Percentiles rank a stretch among this genome's conserved stretches.
These are phyloP conservation scores for Pristionchus exspectatus DNA, from an alignment of 2,888 invertebrate species.

Conservation along the genomic window DNA sequence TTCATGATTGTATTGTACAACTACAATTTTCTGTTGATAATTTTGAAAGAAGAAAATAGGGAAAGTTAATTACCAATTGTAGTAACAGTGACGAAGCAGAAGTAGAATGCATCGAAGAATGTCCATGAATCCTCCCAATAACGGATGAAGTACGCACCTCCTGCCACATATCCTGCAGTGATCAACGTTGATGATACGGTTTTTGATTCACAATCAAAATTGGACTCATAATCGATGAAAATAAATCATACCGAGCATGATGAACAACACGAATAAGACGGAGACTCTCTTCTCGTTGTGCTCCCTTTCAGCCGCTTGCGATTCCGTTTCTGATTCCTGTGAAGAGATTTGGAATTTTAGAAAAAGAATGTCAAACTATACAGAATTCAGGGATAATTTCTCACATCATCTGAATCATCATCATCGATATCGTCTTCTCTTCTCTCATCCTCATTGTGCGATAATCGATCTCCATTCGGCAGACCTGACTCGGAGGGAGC, in stretches of 20 bases:
- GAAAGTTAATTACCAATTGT: constrained; percentile 73
- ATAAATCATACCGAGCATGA: constrained; percentile 74
- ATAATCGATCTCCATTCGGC: constrained; percentile 66
- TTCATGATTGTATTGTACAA: background rate
- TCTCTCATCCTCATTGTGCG: constrained; percentile 64
- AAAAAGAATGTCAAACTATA: background rate
- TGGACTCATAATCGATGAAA: background rate
- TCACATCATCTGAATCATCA: constrained; percentile 47
- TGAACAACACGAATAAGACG: constrained; percentile 78
- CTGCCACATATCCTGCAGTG: constrained; percentile 77
- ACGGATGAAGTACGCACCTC: constrained; percentile 78
- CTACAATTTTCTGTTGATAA: background rate
- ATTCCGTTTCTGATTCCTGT: constrained; percentile 60
- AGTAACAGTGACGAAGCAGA: constrained; percentile 79
- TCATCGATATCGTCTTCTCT: constrained; percentile 51
- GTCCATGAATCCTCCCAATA: constrained; percentile 78
- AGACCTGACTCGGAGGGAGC: constrained; percentile 61
- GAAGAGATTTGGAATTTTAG: background rate
- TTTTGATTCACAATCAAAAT: background rate
- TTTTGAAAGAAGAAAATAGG: background rate
- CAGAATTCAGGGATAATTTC: background rate
- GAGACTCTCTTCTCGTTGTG: constrained; percentile 77
- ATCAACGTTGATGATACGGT: background rate
- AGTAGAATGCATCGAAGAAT: constrained; percentile 79
- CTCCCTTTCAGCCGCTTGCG: constrained; percentile 45